phyloP scores from a whole-genome alignment of 1,140 invertebrate species.

The Trachymyrmex cornetzi region DNA sequence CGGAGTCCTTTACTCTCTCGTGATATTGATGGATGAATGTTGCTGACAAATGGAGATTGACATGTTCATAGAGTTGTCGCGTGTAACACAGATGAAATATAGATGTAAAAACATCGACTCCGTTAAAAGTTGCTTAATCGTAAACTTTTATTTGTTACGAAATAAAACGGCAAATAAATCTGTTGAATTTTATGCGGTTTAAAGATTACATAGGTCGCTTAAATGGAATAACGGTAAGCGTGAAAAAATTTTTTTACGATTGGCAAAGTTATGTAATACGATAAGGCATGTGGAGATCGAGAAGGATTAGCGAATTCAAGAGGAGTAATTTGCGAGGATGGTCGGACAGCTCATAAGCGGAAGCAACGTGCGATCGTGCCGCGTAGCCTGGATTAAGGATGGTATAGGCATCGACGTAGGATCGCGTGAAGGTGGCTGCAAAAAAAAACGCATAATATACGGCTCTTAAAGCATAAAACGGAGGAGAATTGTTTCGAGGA shows the following conservation, averaged over 20 bases:
- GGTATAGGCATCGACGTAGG: conserved; percentile 34
- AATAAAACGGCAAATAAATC: neutral
- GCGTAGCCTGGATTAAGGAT: conserved; percentile 65
- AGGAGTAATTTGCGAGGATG: conserved; percentile 47
- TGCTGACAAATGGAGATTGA: conserved; percentile 62
- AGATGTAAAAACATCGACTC: conserved; percentile 33
- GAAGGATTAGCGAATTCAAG: conserved; percentile 39
- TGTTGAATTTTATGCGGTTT: neutral
- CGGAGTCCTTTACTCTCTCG: conserved; percentile 48
- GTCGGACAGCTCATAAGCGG: conserved; percentile 19
- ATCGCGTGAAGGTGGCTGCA: conserved; percentile 71
- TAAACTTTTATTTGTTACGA: neutral
- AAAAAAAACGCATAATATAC: conserved; percentile 70
- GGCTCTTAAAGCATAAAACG: conserved; percentile 68
- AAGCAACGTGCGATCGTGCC: conserved; percentile 34
- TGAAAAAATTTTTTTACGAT: neutral
- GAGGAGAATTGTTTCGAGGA: conserved; percentile 64
- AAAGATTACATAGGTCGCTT: neutral
- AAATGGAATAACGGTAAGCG: conserved; percentile 16
- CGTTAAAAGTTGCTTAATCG: neutral
- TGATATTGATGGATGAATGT: conserved; percentile 56
- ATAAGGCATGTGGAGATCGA: conserved; percentile 9
- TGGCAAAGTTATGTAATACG: neutral
- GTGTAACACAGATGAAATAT: conserved; percentile 32
- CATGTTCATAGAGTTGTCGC: conserved; percentile 58